Conservation (phyloP, 2,113 vertebrate genomes). For the Salminus brasiliensis region DNA sequence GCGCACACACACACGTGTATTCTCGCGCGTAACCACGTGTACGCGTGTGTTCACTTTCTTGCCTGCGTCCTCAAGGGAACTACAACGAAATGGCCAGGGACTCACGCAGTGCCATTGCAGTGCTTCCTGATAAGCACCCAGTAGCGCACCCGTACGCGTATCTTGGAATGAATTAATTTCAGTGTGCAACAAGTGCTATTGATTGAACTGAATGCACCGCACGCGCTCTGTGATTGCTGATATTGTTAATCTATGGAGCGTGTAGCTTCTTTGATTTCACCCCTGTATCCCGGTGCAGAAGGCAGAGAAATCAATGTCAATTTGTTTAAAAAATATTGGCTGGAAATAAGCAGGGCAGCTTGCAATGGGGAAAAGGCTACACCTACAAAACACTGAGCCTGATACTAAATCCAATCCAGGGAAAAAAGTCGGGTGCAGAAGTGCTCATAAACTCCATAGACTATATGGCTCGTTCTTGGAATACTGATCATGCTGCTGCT, state of each 20-base stretch:
- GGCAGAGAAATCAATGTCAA: neutral
- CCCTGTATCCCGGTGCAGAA: neutral
- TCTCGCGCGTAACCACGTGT: neutral
- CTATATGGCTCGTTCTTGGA: no score
- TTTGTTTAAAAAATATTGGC: neutral
- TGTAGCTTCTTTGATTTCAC: neutral
- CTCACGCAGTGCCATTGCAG: neutral
- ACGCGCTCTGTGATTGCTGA: neutral
- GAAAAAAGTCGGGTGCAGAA: neutral
- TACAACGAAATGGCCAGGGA: neutral
- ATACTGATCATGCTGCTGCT: no score
- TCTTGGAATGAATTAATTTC: neutral
- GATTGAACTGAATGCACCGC: neutral
- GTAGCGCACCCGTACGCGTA: neutral
- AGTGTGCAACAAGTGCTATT: neutral
- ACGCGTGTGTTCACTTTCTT: neutral
- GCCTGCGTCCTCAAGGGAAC: neutral
- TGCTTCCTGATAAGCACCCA: neutral
- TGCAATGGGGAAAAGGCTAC: neutral
- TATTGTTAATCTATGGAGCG: neutral
- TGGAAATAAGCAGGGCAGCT: neutral
- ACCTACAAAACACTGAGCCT: neutral
- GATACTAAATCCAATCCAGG: neutral
- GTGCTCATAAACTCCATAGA: neutral
- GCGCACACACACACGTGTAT: slow-evolving; percentile 1